Evolutionary conservation across 2,888 invertebrate species (phyloP), one percentile per base, ranked within the genome.

Genomic region (Synergus gifuensis): DNA sequence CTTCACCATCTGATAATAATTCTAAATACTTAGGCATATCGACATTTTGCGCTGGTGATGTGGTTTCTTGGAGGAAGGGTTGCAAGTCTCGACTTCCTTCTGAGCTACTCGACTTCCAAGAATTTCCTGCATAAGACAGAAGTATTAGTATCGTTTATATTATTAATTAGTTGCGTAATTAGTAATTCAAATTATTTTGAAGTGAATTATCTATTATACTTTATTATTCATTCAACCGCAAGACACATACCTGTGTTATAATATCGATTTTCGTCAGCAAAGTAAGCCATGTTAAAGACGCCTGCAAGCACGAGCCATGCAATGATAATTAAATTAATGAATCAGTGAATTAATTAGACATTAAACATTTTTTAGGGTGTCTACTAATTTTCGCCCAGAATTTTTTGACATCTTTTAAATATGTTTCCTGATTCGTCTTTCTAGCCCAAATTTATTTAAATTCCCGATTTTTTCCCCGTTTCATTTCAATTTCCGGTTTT

Each of bases 271-370:
- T 95, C 95, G 93, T 96, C 96, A 90, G 95, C 94, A 93, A 96
- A 95, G 94, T 96, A 96, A 93, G 95, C 95, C 93, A 95, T 94
- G 94, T 96, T 96, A 94, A 95, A 95, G 93, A 96, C 94, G 91
- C 95, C 96, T 92, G 93, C 93, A 94, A 93, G 91, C 90, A 94
- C 94, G 89, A 90, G 90, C 90, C 91, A 91, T 91, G 91, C 91
- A 88, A 90, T 87, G 88, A 84, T 90, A 86, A 90, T 87, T 85
- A 78, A 84, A 81, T 87, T 83, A 88, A 81, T 82, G 78, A 87
- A 88, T 90, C 90, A 84, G 4, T 60, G 22, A 62, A 81, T 82
- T 78, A 86, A 88, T 90, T 90, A 84, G n/a, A n/a, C 9, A 62
- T 28, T 1, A 5, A 28, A 14, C 1, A 28, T 14, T 11, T 46